A percentile compares a stretch with the other conserved stretches of the same genome.
Evolutionary conservation across 2,797 vertebrate genomes (phyloP).

Genomic region (Miichthys miiuy): DNA sequence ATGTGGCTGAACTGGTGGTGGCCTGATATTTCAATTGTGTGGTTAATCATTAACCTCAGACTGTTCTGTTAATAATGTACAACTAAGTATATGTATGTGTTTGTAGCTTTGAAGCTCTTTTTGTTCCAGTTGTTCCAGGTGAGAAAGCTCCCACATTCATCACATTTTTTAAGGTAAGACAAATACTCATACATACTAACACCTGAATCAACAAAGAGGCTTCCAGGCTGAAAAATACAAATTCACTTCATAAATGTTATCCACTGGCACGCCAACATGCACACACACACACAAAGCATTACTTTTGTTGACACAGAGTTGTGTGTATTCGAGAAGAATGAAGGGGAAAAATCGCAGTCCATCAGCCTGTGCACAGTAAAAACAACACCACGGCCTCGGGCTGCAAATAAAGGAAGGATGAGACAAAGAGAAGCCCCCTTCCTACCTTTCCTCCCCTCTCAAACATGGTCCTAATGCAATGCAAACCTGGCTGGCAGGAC

Average conservation of each 20-base stretch:
- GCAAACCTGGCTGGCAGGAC: slow-evolving; percentile 38
- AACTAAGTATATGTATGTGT: slow-evolving; percentile 5
- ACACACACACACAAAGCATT: slow-evolving; percentile 12
- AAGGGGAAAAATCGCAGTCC: slow-evolving; percentile 43
- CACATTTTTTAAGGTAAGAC: slow-evolving; percentile 5
- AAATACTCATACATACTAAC: slow-evolving; percentile 10
- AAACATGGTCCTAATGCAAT: slow-evolving; percentile 35
- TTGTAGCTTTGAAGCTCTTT: slow-evolving; percentile 10
- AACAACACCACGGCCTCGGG: slow-evolving; percentile 58
- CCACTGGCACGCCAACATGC: neutral
- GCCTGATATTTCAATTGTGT: slow-evolving; percentile 3
- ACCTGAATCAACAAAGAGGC: slow-evolving; percentile 46
- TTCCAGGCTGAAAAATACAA: slow-evolving; percentile 16
- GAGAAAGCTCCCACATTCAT: slow-evolving; percentile 10
- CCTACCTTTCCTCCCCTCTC: slow-evolving; percentile 28
- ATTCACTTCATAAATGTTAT: slow-evolving; percentile 21
- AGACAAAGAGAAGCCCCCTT: slow-evolving; percentile 64
- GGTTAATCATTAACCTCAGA: slow-evolving; percentile 69
- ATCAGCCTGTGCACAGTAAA: slow-evolving; percentile 45
- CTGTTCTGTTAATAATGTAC: slow-evolving; percentile 9
- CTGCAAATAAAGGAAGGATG: slow-evolving; percentile 72
- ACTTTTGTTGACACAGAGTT: slow-evolving; percentile 44
- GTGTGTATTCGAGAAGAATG: slow-evolving; percentile 42
- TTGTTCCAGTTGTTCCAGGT: neutral
- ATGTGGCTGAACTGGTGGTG: slow-evolving; percentile 37